Conservation (phyloP, 2,797 vertebrate genomes). For the Pelochelys cantorii region DNA sequence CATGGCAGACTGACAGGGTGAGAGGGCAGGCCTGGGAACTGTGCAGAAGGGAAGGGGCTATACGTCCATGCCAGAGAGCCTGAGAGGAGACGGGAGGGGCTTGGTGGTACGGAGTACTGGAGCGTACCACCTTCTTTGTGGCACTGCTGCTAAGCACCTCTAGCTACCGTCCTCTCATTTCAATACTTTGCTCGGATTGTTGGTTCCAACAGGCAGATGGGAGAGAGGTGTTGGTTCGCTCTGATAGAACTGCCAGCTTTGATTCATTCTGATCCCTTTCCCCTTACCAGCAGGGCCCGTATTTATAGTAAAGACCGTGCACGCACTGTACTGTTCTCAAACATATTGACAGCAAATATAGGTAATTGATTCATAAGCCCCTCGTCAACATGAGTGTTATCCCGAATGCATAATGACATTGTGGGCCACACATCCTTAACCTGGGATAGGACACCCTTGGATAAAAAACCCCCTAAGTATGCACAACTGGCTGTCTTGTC, state of each 20-base stretch:
- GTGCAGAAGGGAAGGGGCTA: too few species aligned
- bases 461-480: constrained; percentile 21
- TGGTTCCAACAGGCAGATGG: constrained; percentile 54
- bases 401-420: constrained; percentile 75
- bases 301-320: constrained; percentile 71
- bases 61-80: too few species aligned
- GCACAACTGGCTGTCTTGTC: constrained; percentile 54
- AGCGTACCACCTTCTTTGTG: too few species aligned
- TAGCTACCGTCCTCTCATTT: constrained; percentile 49
- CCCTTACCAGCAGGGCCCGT: constrained; percentile 58
- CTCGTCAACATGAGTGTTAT: constrained; percentile 56
- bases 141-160: not conserved
- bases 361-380: constrained; percentile 74
- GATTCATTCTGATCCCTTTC: constrained; percentile 75
- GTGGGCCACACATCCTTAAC: constrained; percentile 67
- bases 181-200: constrained; percentile 39
- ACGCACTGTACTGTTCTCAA: constrained; percentile 74
- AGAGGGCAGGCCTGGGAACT: too few species aligned
- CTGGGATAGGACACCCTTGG: constrained; percentile 59
- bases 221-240: constrained; percentile 66
- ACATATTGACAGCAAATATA: constrained; percentile 72
- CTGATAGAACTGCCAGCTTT: constrained; percentile 73
- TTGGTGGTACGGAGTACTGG: too few species aligned
- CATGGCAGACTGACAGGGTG: too few species aligned
- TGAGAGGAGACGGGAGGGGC: too few species aligned